Base-by-base conservation (phyloP, 2,888 invertebrate species). In the Archaeoteleia sp. region DNA sequence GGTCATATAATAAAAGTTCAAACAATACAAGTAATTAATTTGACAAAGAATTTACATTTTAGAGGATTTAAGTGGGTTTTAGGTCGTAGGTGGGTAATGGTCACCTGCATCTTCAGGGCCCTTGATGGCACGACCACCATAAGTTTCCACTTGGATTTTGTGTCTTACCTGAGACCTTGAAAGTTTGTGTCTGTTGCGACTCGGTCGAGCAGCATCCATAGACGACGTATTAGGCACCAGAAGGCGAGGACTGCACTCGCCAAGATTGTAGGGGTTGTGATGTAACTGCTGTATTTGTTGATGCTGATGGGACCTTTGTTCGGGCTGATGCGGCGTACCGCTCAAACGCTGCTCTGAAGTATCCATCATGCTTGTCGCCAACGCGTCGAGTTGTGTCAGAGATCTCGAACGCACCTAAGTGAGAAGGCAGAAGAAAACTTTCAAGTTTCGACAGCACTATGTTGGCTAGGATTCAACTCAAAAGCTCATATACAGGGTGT, bases 351-450 rank as follows among this genome's bases (percentile, higher is more conserved):
- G 82, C 20, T 83, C 83, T 49, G 79, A 79, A 37, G 81, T 77
- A 66, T 83, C 82, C 74, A 85, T 75, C 84, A 84, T 82, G 61
- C 78, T 81, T 72, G 88, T 87, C 80, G 91, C 90, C 80, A 92
- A 86, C 72, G 88, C 88, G 87, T 92, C 91, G 83, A 92, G 87
- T 83, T 92, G 91, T 72, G 91, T 92, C 80, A 92, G 87, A 83
- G 91, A 92, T 82, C 91, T 89, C 69, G 91, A 92, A 81, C 92
- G 91, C 77, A 91, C 89, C 92, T 92, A 87, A 8, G 73, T 74
- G 39, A 57, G 25, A 6, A 15, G 57, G 58, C 15, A 37, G 35
- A 10, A 10, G 23, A 20, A n/a, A 42, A 12, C 15, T 51, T 35
- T 40, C 23, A 10, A 34, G 23, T 43, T 48, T 48, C 15, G 32